A percentile compares a stretch with the other conserved stretches of the same genome.
phyloP scores from a whole-genome alignment of 2,888 invertebrate species.

The Theretra japonica region DNA sequence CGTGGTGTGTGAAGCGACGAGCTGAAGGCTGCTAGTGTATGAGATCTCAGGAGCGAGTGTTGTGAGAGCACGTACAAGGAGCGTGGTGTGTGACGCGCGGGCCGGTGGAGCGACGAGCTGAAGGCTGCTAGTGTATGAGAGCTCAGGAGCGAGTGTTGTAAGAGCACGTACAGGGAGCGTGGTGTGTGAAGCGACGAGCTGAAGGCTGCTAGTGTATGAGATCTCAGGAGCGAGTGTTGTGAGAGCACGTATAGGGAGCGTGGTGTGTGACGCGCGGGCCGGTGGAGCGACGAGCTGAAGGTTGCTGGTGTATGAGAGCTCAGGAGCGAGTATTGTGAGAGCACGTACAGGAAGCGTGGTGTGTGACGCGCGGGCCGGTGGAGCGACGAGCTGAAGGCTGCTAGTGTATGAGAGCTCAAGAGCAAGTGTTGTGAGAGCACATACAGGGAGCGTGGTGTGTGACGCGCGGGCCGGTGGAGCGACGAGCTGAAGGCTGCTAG shows the following conservation, averaged over 20 bases:
- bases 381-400: conserved; percentile 21
- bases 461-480: conserved; percentile 15
- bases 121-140: conserved; percentile 24
- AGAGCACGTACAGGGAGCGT: conserved; percentile 26
- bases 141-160: conserved; percentile 24
- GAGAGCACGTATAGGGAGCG: conserved; percentile 23
- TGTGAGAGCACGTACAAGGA: conserved; percentile 22
- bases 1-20: conserved; percentile 15
- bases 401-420: conserved; percentile 22
- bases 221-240: conserved; percentile 13
- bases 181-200: conserved; percentile 13
- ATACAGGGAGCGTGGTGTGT: too few relatives aligned
- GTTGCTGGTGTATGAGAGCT: conserved; percentile 23
- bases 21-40: conserved; percentile 24
- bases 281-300: conserved; percentile 23
- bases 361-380: too few relatives aligned
- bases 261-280: conserved; percentile 22
- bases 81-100: conserved; percentile 21
- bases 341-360: conserved; percentile 22
- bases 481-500: conserved; percentile 22
- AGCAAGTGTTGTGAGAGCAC: too few relatives aligned
- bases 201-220: conserved; percentile 21
- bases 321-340: conserved; percentile 24
- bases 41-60: conserved; percentile 21
- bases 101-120: conserved; percentile 24